Base-by-base conservation (phyloP, 2,113 vertebrate species). In the Ailuropoda melanoleuca region DNA sequence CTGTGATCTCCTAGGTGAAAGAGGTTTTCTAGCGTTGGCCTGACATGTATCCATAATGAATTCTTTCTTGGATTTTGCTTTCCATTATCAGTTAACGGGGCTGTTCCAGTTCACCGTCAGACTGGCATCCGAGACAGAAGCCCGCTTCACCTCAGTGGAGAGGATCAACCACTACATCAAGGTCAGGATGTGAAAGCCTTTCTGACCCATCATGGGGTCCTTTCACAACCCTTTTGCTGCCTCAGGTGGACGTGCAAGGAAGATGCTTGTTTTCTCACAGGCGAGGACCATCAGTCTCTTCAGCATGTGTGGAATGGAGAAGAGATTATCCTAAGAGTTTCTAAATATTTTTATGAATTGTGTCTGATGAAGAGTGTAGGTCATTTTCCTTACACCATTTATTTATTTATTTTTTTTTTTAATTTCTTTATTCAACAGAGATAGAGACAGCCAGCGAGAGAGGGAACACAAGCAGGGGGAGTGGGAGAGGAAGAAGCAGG, bases 21-120 rank as follows among this genome's bases (percentile, higher is more conserved):
- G 34, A 66, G 2, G 34, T 70, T 81, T 77, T 53, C 34, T 56
- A 1, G 15, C 1, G 0, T 50, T 34, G 24, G 39, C 70, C 37
- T 62, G 55, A 8, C 18, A 1, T 14, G 6, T 34, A 3, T 14
- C 39, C 21, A 21, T 82, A 68, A 85, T 18, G 34, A 82, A 60
- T 66, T 95, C 14, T 85, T 1, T 93, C 29, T 77, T 17, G 43
- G 37, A 62, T 84, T 90, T 39, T 3, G 92, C 75, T 98, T 98
- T 92, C 70, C 31, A 0, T 23, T 77, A 58, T 74, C 98, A 99
- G 99, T 98, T 99, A 91, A 99, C 99, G 21, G 99, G 99, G 0
- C 98, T 99, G 81, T 99, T 99, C 99, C 99, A 99, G 99, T 99
- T 99, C 98, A 99, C 99, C 0, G 99, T 99, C 70, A 99, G 99